Conservation (phyloP, 2,797 vertebrate genomes). For the Ibycter americanus region DNA sequence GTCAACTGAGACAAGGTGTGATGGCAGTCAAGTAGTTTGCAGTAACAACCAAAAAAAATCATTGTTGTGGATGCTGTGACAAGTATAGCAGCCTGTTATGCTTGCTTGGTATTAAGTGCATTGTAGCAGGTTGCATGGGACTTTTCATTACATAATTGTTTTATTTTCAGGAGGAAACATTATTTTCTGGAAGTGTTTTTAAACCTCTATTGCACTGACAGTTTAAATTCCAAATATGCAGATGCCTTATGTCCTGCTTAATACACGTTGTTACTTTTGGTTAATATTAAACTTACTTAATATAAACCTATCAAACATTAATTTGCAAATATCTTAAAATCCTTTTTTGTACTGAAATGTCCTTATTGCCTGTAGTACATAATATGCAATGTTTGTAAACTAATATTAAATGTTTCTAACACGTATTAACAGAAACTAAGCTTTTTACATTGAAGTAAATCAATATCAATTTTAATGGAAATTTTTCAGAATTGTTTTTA, state of each 20-base stretch:
- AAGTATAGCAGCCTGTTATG: background rate
- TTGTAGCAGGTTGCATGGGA: background rate
- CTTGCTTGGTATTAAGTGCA: background rate
- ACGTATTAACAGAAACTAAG: background rate
- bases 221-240: background rate
- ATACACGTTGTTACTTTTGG: background rate
- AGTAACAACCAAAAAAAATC: background rate
- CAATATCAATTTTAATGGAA: background rate
- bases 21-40: background rate
- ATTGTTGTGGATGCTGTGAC: background rate
- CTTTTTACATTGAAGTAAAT: background rate
- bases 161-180: background rate
- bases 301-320: background rate
- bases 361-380: background rate
- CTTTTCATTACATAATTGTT: background rate
- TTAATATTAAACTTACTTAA: background rate
- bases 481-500: background rate
- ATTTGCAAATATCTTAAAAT: background rate
- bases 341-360: background rate
- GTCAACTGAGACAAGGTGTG: background rate
- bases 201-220: background rate
- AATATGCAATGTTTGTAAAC: background rate
- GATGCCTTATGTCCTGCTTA: background rate
- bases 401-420: background rate
- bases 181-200: background rate